A percentile compares a stretch with the other conserved stretches of the same genome.
Evolutionary conservation across 2,113 vertebrate species (phyloP).

Genomic region (Pluvialis apricaria): DNA sequence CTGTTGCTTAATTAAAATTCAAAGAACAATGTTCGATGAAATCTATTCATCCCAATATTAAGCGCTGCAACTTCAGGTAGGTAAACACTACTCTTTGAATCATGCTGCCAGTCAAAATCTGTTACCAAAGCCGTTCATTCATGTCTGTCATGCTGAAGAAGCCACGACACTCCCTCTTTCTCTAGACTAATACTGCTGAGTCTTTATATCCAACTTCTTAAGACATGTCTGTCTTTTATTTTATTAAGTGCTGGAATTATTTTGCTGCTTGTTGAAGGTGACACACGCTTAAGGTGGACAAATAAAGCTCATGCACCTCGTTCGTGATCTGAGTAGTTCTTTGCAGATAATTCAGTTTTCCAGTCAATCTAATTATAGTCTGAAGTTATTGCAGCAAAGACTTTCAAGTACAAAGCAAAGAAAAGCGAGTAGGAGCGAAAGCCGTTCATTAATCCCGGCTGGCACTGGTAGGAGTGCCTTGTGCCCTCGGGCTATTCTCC

Average conservation of each 20-base stretch:
- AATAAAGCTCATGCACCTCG: constrained; percentile 7
- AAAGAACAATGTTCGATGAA: neutral
- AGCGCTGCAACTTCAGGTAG: neutral
- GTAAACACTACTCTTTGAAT: neutral
- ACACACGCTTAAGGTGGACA: constrained; percentile 10
- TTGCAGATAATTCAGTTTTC: constrained; percentile 52
- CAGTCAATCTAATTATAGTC: constrained; percentile 56
- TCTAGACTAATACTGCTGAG: neutral
- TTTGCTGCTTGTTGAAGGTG: constrained; percentile 38
- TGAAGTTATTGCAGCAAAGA: constrained; percentile 47
- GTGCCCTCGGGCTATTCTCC: neutral
- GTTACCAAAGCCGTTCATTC: neutral
- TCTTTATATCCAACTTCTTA: neutral
- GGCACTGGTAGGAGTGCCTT: neutral
- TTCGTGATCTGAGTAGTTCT: constrained; percentile 19
- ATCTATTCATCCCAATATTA: neutral
- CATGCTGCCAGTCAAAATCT: neutral
- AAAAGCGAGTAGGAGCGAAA: neutral
- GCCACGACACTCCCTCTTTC: neutral
- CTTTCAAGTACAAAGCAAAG: constrained; percentile 55
- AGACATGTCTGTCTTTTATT: neutral
- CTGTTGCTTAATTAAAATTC: neutral
- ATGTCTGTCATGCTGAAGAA: neutral
- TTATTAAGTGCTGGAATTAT: constrained; percentile 20
- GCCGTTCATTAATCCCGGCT: neutral